These are phyloP conservation scores for Cryptotermes secundus DNA, from an alignment of 1,140 invertebrate species.

Conservation along the genomic window DNA sequence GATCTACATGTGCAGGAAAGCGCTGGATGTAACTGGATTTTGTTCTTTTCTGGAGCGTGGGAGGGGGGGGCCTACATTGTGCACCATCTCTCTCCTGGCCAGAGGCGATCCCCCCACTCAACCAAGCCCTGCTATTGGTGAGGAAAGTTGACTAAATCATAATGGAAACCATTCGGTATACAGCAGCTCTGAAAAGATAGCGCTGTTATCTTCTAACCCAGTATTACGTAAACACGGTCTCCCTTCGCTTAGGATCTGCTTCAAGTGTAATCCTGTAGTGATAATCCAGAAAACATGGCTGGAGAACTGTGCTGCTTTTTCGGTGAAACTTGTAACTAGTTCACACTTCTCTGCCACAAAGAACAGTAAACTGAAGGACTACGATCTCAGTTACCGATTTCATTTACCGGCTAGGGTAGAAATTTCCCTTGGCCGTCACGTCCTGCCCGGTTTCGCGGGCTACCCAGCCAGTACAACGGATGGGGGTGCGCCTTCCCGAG, in stretches of 20 bases:
- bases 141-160: conserved; percentile 4
- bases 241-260: not conserved
- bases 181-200: not conserved
- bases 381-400: too few species aligned
- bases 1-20: not conserved
- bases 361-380: too few species aligned
- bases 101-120: not conserved
- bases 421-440: too few species aligned
- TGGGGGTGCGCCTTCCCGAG: too few species aligned
- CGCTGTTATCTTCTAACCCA: not conserved
- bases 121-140: not conserved
- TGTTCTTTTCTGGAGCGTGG: not conserved
- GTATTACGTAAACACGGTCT: not conserved
- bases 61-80: not conserved
- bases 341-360: too few species aligned
- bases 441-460: too few species aligned
- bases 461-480: too few species aligned
- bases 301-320: not conserved
- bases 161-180: not conserved
- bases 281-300: not conserved
- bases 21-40: not conserved
- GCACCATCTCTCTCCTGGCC: not conserved
- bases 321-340: too few species aligned
- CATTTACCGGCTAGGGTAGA: too few species aligned
- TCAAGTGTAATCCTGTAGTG: not conserved